A percentile compares a stretch with the other conserved stretches of the same genome.
Conservation (phyloP, 2,113 vertebrate species). For the Onychostoma macrolepis region DNA sequence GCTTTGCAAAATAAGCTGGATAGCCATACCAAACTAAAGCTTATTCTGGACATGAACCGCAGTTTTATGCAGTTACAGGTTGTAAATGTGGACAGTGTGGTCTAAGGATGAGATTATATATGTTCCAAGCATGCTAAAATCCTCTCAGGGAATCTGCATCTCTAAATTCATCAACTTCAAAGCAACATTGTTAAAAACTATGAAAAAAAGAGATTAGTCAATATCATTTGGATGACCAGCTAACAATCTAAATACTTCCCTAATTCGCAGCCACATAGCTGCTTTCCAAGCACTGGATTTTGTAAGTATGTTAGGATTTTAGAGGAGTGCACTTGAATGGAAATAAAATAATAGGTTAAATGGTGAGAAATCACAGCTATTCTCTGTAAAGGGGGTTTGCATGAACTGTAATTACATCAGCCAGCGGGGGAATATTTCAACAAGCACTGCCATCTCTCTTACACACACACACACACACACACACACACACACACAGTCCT, state of each 20-base stretch:
- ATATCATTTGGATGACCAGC: not conserved
- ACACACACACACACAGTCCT: slow-evolving; percentile 32
- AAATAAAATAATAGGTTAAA: slow-evolving; percentile 30
- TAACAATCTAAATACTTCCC: not conserved
- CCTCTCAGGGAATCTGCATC: not conserved
- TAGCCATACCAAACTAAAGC: not conserved
- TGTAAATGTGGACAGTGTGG: not conserved
- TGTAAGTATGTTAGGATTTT: not conserved
- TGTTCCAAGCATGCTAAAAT: not conserved
- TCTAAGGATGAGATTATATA: not conserved
- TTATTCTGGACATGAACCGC: not conserved
- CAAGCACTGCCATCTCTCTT: not conserved
- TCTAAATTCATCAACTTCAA: not conserved
- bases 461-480: slow-evolving; percentile 37
- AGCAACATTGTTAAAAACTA: not conserved
- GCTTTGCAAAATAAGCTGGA: not conserved
- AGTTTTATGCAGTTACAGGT: not conserved
- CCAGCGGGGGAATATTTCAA: slow-evolving; percentile 31
- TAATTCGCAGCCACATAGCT: not conserved
- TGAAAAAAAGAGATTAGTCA: not conserved
- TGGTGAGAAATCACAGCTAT: slow-evolving; percentile 43
- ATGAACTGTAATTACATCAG: slow-evolving; percentile 52
- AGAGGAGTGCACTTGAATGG: slow-evolving; percentile 42
- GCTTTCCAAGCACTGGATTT: not conserved
- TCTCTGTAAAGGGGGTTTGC: slow-evolving; percentile 27